Conservation (phyloP, 2,888 invertebrate species). For the Hypomecis punctinalis region DNA sequence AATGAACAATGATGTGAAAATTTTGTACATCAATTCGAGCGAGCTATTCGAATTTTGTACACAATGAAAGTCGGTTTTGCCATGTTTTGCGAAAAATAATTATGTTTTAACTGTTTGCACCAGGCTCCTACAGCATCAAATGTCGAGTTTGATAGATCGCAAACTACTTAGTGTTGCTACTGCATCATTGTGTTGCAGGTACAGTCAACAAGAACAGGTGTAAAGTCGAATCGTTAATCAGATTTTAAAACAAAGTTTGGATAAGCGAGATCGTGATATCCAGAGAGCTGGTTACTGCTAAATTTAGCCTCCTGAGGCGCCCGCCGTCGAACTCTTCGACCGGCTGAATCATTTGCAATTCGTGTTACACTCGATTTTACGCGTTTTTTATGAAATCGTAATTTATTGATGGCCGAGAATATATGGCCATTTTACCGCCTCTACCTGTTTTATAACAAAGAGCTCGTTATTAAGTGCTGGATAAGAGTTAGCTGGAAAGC, state of each 20-base stretch:
- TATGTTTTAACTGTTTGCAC: too few relatives aligned
- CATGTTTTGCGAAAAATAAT: too few relatives aligned
- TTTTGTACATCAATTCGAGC: too few relatives aligned
- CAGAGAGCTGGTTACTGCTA: conserved; percentile 67
- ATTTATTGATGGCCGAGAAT: conserved; percentile 35
- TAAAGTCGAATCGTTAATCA: background rate
- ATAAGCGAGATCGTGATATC: conserved; percentile 78
- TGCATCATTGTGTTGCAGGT: too few relatives aligned
- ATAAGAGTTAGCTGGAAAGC: conserved; percentile 1
- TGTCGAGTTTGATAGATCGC: too few relatives aligned
- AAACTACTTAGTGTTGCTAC: too few relatives aligned
- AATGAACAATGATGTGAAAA: too few relatives aligned
- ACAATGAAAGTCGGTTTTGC: too few relatives aligned
- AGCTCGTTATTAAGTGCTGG: conserved; percentile 20
- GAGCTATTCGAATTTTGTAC: too few relatives aligned
- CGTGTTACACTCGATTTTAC: conserved; percentile 34
- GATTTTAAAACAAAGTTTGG: conserved; percentile 37
- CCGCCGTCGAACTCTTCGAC: conserved; percentile 36
- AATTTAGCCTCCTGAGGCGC: conserved; percentile 50
- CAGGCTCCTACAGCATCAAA: too few relatives aligned
- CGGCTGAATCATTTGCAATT: conserved; percentile 34
- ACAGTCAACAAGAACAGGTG: too few relatives aligned
- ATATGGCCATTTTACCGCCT: conserved; percentile 35
- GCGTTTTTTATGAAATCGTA: conserved; percentile 37
- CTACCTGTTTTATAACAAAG: conserved; percentile 40